These are phyloP conservation scores for Morpho helenor DNA, from an alignment of 2,888 invertebrate genomes.

Conservation along the genomic window DNA sequence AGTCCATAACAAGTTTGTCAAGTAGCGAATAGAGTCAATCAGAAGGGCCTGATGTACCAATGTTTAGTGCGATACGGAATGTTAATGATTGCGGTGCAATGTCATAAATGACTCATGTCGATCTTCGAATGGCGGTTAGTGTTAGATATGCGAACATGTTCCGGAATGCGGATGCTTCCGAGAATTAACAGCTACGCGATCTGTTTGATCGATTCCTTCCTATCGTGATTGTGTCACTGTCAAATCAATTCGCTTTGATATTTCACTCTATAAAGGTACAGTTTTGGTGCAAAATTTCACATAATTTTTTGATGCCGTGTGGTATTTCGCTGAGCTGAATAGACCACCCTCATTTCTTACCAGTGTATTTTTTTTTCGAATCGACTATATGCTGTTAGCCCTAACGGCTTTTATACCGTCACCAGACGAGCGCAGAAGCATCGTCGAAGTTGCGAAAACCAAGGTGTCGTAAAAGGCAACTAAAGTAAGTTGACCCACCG, in stretches of 20 bases:
- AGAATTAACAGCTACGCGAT: slow-evolving; percentile 52
- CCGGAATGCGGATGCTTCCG: slow-evolving; percentile 70
- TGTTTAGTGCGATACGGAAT: slow-evolving; percentile 51
- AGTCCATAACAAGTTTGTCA: slow-evolving; percentile 45
- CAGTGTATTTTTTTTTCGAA: too few relatives aligned
- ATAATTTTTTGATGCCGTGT: too few relatives aligned
- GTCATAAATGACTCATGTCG: slow-evolving; percentile 62
- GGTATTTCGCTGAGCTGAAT: too few relatives aligned
- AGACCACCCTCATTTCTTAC: too few relatives aligned
- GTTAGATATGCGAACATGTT: slow-evolving; percentile 62
- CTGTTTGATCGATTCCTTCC: slow-evolving; percentile 37
- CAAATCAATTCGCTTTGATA: slow-evolving; percentile 30
- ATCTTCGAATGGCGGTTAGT: slow-evolving; percentile 41
- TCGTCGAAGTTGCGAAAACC: too few relatives aligned
- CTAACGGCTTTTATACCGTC: too few relatives aligned
- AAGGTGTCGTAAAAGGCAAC: too few relatives aligned
- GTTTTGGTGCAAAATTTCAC: neutral
- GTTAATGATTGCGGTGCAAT: slow-evolving; percentile 64
- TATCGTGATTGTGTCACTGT: slow-evolving; percentile 33
- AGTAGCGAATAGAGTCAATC: slow-evolving; percentile 40
- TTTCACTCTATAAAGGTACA: slow-evolving; percentile 14
- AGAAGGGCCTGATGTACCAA: slow-evolving; percentile 41
- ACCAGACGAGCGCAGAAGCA: too few relatives aligned
- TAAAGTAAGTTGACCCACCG: too few relatives aligned
- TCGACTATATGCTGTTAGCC: too few relatives aligned